These are phyloP conservation scores for Anolis sagrei DNA, from an alignment of 2,113 vertebrate species.

Conservation along the genomic window DNA sequence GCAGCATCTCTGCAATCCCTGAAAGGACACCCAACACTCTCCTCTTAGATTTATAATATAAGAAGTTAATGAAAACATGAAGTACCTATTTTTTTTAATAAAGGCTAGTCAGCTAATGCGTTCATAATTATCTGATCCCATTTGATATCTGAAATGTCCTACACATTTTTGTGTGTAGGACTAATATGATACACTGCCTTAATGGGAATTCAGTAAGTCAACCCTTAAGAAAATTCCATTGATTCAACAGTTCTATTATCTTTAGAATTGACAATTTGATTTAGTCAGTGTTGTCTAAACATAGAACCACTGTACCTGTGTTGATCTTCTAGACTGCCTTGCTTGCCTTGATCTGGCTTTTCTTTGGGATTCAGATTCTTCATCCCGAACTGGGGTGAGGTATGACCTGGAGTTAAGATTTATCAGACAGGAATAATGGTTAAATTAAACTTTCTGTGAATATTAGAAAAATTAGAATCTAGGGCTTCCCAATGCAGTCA, in stretches of 20 bases:
- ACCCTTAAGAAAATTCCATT: too few species aligned
- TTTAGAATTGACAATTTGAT: too few species aligned
- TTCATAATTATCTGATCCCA: background rate
- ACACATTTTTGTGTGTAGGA: too few species aligned
- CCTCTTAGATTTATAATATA: too few species aligned
- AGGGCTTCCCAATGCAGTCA: background rate
- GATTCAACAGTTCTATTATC: too few species aligned
- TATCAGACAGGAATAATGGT: constrained; percentile 27
- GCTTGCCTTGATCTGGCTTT: constrained; percentile 98
- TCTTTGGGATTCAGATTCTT: constrained; percentile 98
- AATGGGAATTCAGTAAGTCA: too few species aligned
- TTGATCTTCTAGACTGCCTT: constrained; percentile 96
- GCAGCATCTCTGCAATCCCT: background rate
- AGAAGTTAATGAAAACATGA: too few species aligned
- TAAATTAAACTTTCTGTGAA: constrained; percentile 43
- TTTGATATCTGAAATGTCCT: too few species aligned
- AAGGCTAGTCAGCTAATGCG: background rate
- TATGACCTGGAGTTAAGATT: constrained; percentile 86
- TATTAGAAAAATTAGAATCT: background rate
- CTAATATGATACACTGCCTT: too few species aligned
- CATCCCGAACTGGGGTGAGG: constrained; percentile 97
- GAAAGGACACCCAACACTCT: too few species aligned
- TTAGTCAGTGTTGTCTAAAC: background rate
- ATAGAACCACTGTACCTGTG: constrained; percentile 81
- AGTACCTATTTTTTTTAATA: too few species aligned